Evolutionary conservation across 2,888 invertebrate species (phyloP).

Genomic region (Thera obeliscata): DNA sequence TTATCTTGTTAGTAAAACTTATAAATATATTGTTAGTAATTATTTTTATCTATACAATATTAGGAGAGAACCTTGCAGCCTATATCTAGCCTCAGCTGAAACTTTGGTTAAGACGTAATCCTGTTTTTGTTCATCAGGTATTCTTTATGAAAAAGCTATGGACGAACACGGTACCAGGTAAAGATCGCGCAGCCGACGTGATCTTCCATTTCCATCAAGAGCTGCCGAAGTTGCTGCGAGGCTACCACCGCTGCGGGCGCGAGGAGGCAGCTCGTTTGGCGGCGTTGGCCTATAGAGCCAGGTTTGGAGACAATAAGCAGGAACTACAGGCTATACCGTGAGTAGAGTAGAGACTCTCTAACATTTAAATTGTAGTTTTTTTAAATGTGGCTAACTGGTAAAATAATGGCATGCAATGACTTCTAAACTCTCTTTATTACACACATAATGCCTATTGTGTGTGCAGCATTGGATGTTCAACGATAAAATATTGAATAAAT

Average conservation of each 20-base stretch:
- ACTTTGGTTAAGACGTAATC: too few relatives aligned
- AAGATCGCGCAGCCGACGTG: slow-evolving; percentile 98
- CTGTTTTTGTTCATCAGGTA: slow-evolving; percentile 86
- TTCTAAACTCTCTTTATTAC: too few relatives aligned
- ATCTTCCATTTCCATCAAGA: slow-evolving; percentile 99
- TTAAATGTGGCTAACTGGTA: too few relatives aligned
- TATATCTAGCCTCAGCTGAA: too few relatives aligned
- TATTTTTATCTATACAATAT: too few relatives aligned
- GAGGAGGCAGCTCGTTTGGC: slow-evolving; percentile 97
- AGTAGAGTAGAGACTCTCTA: not conserved
- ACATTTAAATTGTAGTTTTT: not conserved
- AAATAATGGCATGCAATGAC: too few relatives aligned
- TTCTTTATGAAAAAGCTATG: slow-evolving; percentile 99
- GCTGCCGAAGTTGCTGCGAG: slow-evolving; percentile 97
- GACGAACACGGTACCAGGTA: slow-evolving; percentile 99
- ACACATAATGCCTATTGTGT: too few relatives aligned
- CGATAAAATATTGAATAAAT: too few relatives aligned
- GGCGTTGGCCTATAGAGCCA: slow-evolving; percentile 96
- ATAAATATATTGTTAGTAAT: too few relatives aligned
- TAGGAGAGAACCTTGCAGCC: too few relatives aligned
- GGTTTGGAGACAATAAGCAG: slow-evolving; percentile 98
- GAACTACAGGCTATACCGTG: slow-evolving; percentile 97
- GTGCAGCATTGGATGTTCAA: too few relatives aligned
- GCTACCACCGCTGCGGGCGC: slow-evolving; percentile 98
- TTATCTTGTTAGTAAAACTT: too few relatives aligned